phyloP scores from a whole-genome alignment of 2,113 vertebrate species.

The Rynchops niger region DNA sequence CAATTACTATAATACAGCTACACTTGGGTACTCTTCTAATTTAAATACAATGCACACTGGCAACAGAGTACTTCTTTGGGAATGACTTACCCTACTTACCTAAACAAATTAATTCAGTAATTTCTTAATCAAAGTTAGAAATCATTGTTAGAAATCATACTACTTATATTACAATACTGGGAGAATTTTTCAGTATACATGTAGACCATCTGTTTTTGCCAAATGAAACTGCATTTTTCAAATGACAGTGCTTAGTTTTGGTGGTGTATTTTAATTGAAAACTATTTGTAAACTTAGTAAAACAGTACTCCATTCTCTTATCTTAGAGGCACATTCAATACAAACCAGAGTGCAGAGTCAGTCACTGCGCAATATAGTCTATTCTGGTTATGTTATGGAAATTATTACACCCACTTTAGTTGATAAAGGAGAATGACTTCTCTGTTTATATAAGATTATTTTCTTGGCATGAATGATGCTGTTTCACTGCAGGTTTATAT shows the following conservation, averaged over 20 bases:
- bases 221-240: neutral
- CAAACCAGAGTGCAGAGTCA: neutral
- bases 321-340: neutral
- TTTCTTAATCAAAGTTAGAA: neutral
- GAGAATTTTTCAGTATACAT: neutral
- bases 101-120: neutral
- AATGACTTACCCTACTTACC: neutral
- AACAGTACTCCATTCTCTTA: neutral
- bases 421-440: neutral
- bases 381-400: neutral
- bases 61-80: neutral
- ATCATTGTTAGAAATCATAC: neutral
- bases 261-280: neutral
- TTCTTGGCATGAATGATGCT: neutral
- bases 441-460: neutral
- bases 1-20: neutral
- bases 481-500: neutral
- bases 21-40: neutral
- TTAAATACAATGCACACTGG: neutral
- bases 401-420: neutral
- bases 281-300: neutral
- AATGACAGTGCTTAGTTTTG: neutral
- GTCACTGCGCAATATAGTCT: neutral
- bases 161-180: neutral
- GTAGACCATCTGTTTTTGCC: neutral